A percentile compares a stretch with the other conserved stretches of the same genome.
phyloP scores from a whole-genome alignment of 1,140 invertebrate genomes.

The Drosophila busckii region DNA sequence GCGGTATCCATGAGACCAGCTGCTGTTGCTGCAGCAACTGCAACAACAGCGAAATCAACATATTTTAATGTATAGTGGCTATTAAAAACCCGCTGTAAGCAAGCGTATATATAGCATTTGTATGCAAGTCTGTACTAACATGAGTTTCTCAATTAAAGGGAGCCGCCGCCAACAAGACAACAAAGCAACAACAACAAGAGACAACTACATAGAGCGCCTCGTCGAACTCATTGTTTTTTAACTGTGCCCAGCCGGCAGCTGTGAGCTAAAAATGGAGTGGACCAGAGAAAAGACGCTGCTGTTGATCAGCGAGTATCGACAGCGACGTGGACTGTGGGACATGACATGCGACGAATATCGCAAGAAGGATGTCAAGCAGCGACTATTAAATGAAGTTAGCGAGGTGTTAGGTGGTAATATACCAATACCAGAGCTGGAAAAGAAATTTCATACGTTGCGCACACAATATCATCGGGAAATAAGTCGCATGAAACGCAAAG shows the following conservation, averaged over 20 bases:
- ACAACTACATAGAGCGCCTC: conserved; percentile 18
- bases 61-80: too few species aligned
- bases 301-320: conserved; percentile 68
- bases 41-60: too few species aligned
- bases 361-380: conserved; percentile 74
- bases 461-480: conserved; percentile 77
- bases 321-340: conserved; percentile 73
- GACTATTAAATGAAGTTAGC: conserved; percentile 62
- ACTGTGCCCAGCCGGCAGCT: conserved; percentile 37
- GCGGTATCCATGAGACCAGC: too few species aligned
- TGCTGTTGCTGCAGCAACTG: too few species aligned
- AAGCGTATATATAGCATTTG: not conserved
- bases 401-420: conserved; percentile 62
- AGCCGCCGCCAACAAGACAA: conserved; percentile 20
- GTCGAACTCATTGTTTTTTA: conserved; percentile 33
- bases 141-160: conserved; percentile 28
- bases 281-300: conserved; percentile 71
- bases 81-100: too few species aligned
- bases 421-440: conserved; percentile 67
- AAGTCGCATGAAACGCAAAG: conserved; percentile 76
- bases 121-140: conserved; percentile 22
- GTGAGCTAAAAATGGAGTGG: conserved; percentile 77
- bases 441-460: conserved; percentile 74
- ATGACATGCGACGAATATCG: conserved; percentile 78
- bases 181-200: conserved; percentile 30